Evolutionary conservation across 1,140 invertebrate genomes (phyloP).

Genomic region (Anagrus nilaparvatae): DNA sequence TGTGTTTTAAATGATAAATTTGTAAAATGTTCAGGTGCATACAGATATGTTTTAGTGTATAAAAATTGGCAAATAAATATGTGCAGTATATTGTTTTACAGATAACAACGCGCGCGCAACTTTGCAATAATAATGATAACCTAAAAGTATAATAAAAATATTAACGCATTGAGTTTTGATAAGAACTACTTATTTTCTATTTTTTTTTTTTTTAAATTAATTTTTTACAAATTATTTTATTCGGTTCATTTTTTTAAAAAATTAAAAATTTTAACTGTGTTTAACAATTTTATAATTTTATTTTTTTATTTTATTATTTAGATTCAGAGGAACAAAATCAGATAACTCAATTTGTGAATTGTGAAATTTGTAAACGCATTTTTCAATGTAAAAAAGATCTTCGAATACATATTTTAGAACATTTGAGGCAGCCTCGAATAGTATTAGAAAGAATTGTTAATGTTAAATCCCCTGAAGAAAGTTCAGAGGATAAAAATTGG

Average conservation of each 20-base stretch:
- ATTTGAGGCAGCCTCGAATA: constrained; percentile 32
- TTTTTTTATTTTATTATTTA: constrained; percentile 23
- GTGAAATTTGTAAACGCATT: constrained; percentile 34
- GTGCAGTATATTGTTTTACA: too few relatives aligned
- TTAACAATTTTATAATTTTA: constrained; percentile 9
- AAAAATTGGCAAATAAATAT: too few relatives aligned
- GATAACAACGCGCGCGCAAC: too few relatives aligned
- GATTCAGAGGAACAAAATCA: constrained; percentile 15
- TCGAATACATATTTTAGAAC: constrained; percentile 28
- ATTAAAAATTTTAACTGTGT: background rate
- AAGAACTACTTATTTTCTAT: too few relatives aligned
- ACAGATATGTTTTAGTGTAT: too few relatives aligned
- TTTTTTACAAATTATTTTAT: background rate
- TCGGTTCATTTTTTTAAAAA: background rate
- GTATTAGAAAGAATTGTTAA: constrained; percentile 32
- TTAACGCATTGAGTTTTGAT: too few relatives aligned
- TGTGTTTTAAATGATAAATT: too few relatives aligned
- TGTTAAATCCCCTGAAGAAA: constrained; percentile 25
- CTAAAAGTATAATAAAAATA: too few relatives aligned
- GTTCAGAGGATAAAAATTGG: constrained; percentile 29
- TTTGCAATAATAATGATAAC: too few relatives aligned
- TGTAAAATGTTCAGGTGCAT: too few relatives aligned
- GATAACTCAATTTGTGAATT: constrained; percentile 22
- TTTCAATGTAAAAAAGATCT: constrained; percentile 34
- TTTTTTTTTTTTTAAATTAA: too few relatives aligned